Conservation (phyloP, 2,113 vertebrate species). For the Noctilio leporinus region DNA sequence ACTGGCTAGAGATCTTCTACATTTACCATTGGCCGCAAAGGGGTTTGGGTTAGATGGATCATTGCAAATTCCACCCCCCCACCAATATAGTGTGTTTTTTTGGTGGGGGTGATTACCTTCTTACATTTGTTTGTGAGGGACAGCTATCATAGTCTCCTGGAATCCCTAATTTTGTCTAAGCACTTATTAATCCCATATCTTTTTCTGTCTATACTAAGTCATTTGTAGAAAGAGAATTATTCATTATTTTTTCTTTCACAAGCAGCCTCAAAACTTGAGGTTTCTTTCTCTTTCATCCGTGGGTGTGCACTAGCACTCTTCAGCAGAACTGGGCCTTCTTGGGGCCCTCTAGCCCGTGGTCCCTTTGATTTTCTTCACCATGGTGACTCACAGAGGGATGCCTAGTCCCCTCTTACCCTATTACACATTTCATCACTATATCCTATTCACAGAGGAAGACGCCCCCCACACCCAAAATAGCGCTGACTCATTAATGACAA, state of each 20-base stretch:
- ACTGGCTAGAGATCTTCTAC: not conserved
- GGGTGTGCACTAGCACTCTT: not conserved
- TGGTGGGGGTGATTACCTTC: too few relatives aligned
- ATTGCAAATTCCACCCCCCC: not conserved
- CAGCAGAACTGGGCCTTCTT: not conserved
- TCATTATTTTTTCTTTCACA: not conserved
- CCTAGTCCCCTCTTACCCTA: not conserved
- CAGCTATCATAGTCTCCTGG: not conserved
- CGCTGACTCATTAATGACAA: conserved; percentile 17
- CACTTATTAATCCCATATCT: not conserved
- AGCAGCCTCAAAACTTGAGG: not conserved
- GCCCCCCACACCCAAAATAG: too few relatives aligned
- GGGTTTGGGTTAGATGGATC: not conserved
- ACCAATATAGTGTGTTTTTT: too few relatives aligned
- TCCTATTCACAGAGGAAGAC: conserved; percentile 36
- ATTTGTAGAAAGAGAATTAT: not conserved
- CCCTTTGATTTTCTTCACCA: not conserved
- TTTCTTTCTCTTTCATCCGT: not conserved
- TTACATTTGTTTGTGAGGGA: not conserved
- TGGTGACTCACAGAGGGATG: conserved; percentile 50
- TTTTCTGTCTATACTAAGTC: not conserved
- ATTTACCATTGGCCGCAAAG: not conserved
- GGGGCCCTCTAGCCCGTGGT: conserved; percentile 9
- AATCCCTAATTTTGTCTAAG: not conserved
- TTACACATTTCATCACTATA: conserved; percentile 36